Percentiles rank a stretch among this genome's conserved stretches.
phyloP scores from a whole-genome alignment of 2,113 vertebrate species.

The Alethe castanea region DNA sequence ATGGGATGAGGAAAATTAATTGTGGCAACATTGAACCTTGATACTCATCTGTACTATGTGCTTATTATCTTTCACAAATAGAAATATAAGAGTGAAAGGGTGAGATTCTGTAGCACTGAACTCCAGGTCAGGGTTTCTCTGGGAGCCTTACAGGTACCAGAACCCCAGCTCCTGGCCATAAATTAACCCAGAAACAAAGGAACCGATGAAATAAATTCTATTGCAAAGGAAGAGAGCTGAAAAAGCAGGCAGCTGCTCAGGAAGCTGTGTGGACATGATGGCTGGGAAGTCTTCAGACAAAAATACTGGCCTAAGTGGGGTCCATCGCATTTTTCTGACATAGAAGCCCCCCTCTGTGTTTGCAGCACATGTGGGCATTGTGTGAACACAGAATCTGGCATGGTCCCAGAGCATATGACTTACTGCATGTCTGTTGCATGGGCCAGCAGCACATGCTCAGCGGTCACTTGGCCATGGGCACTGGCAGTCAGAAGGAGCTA shows the following conservation, averaged over 20 bases:
- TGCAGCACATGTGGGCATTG: fast-evolving
- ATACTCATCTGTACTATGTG: not conserved
- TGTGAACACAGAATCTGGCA: fast-evolving
- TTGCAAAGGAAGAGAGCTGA: not conserved
- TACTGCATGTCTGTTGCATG: not conserved
- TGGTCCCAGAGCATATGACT: no score
- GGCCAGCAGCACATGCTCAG: fast-evolving
- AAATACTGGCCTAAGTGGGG: not conserved
- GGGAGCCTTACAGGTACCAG: not conserved
- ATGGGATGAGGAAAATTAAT: not conserved
- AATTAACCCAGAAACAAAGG: not conserved
- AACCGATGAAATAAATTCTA: not conserved
- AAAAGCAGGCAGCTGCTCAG: not conserved
- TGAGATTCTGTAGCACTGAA: not conserved
- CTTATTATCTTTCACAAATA: not conserved
- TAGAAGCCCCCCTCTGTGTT: fast-evolving
- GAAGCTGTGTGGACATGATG: not conserved
- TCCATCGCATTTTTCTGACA: fast-evolving
- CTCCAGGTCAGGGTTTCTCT: not conserved
- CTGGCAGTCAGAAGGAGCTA: not conserved
- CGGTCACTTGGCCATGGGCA: fast-evolving
- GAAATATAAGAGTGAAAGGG: not conserved
- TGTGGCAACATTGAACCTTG: not conserved
- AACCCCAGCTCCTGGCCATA: not conserved
- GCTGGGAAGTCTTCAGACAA: not conserved